These are phyloP conservation scores for Drosophila watanabei DNA, from an alignment of 1,140 invertebrate species.

Conservation along the genomic window DNA sequence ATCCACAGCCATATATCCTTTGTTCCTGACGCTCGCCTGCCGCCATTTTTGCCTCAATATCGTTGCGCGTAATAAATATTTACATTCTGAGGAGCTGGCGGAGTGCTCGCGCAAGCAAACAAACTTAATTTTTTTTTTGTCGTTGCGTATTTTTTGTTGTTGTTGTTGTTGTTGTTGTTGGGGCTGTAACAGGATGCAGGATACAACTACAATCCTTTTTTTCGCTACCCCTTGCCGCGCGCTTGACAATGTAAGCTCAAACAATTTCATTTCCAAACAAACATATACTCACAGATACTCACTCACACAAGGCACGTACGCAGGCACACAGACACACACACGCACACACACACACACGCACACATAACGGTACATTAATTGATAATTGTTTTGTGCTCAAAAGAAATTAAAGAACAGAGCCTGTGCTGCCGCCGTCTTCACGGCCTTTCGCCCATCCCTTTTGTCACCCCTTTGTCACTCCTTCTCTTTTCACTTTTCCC, in stretches of 20 bases:
- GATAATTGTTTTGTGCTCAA: conserved; percentile 82
- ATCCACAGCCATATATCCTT: conserved; percentile 13
- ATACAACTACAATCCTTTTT: conserved; percentile 28
- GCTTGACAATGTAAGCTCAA: conserved; percentile 65
- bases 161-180: not conserved
- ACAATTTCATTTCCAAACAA: conserved; percentile 71
- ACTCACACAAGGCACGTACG: conserved; percentile 19
- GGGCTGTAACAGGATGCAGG: conserved; percentile 1
- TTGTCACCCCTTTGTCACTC: conserved; percentile 5
- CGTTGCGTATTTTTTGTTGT: too few relatives aligned
- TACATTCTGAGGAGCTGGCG: conserved; percentile 27
- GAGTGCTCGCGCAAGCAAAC: conserved; percentile 44
- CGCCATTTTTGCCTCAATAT: conserved; percentile 26
- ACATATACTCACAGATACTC: conserved; percentile 24
- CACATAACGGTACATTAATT: conserved; percentile 77
- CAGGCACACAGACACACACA: conserved; percentile 17
- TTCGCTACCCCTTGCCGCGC: not conserved
- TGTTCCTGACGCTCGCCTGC: not conserved
- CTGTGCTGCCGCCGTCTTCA: conserved; percentile 6
- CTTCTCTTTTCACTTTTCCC: not conserved
- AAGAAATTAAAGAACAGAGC: conserved; percentile 74
- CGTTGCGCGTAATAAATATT: conserved; percentile 64
- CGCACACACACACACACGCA: conserved; percentile 15
- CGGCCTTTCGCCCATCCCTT: not conserved
- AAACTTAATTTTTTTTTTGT: conserved; percentile 41